These are phyloP conservation scores for Bradysia coprophila DNA, from an alignment of 1,140 invertebrate species.

Conservation along the genomic window DNA sequence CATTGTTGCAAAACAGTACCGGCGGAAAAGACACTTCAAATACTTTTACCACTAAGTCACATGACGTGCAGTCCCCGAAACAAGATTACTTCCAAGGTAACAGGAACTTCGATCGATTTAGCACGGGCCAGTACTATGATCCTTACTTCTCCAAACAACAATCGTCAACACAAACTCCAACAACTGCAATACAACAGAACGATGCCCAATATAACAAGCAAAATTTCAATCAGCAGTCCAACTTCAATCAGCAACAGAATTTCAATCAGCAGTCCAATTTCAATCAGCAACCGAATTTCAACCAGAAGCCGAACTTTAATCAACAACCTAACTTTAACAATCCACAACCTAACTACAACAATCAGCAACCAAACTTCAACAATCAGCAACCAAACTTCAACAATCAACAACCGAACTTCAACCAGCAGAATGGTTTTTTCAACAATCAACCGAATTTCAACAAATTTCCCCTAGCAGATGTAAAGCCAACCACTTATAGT, in stretches of 20 bases:
- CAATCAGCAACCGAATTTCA: neutral
- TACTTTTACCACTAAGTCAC: too few species aligned
- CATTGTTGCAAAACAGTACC: too few species aligned
- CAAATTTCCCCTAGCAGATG: too few species aligned
- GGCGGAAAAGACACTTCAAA: too few species aligned
- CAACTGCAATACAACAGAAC: too few species aligned
- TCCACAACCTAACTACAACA: slow-evolving; percentile 1
- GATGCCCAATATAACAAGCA: too few species aligned
- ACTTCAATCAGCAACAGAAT: neutral
- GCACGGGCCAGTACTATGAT: slow-evolving; percentile 8
- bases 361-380: slow-evolving; percentile 6
- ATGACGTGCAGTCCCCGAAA: too few species aligned
- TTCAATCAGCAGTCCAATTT: neutral
- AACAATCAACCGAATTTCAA: neutral
- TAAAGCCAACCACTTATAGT: slow-evolving; percentile 16
- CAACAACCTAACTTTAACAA: too few species aligned
- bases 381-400: slow-evolving; percentile 5
- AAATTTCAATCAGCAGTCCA: too few species aligned
- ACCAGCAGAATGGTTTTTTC: neutral
- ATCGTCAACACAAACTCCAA: too few species aligned
- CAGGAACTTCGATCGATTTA: too few species aligned
- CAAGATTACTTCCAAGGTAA: too few species aligned
- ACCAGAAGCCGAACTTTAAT: neutral
- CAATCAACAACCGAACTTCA: neutral
- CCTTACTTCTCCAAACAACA: slow-evolving; percentile 6